These are phyloP conservation scores for Ips typographus DNA, from an alignment of 1,140 invertebrate species.

Conservation along the genomic window DNA sequence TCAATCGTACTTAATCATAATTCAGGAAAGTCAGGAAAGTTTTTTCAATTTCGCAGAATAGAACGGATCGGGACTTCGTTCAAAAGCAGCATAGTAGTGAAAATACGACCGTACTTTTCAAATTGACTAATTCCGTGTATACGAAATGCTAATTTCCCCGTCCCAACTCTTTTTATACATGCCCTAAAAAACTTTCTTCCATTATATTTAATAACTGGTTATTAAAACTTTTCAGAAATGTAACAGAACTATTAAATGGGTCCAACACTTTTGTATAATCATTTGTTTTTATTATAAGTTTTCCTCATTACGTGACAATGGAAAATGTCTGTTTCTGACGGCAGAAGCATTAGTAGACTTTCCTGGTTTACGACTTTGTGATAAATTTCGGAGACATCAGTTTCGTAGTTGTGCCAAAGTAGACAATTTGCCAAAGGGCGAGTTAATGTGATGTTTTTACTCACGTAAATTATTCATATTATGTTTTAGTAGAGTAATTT, in stretches of 20 bases:
- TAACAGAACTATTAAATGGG: conserved; percentile 27
- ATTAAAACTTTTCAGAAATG: conserved; percentile 27
- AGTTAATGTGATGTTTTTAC: too few species aligned
- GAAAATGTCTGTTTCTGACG: conserved; percentile 19
- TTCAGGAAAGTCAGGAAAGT: not conserved
- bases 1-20: too few species aligned
- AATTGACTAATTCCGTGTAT: conserved; percentile 21
- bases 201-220: conserved; percentile 27
- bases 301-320: conserved; percentile 22
- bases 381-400: conserved; percentile 3
- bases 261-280: conserved; percentile 20
- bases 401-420: not conserved
- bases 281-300: conserved; percentile 30
- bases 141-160: conserved; percentile 22
- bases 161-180: conserved; percentile 16
- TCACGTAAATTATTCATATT: too few species aligned
- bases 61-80: not conserved
- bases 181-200: conserved; percentile 25
- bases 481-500: too few species aligned
- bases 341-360: conserved; percentile 14
- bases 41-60: not conserved
- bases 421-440: too few species aligned
- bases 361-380: conserved; percentile 6
- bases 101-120: conserved; percentile 4
- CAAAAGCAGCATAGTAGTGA: not conserved